Percentiles rank a stretch among this genome's conserved stretches.
These are phyloP conservation scores for Sebastes aleutianus DNA, from an alignment of 2,797 vertebrate species.

Conservation along the genomic window DNA sequence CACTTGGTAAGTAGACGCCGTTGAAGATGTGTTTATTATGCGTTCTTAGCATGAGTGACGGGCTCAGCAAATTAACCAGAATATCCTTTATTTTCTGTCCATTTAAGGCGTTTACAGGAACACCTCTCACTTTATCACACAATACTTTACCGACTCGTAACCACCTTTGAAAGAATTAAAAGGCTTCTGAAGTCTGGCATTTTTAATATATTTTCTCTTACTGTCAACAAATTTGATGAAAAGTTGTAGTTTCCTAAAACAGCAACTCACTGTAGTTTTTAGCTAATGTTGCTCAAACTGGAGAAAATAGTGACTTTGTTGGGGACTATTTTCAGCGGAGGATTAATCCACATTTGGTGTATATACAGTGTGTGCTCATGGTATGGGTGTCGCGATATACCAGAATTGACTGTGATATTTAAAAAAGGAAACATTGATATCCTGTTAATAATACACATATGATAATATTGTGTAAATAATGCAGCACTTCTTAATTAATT, in stretches of 20 bases:
- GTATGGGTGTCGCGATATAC: too few species aligned
- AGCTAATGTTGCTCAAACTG: too few species aligned
- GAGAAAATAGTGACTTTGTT: too few species aligned
- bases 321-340: too few species aligned
- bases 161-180: background rate
- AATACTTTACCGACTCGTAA: background rate
- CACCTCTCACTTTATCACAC: background rate
- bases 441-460: too few species aligned
- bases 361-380: too few species aligned
- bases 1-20: background rate
- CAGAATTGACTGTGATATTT: too few species aligned
- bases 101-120: background rate
- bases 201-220: background rate
- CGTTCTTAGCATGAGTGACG: background rate
- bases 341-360: too few species aligned
- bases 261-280: background rate
- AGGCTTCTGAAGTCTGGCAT: background rate
- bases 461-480: too few species aligned
- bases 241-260: background rate
- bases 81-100: background rate
- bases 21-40: background rate
- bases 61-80: background rate
- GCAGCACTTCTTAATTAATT: too few species aligned
- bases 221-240: background rate
- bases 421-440: too few species aligned